Percentiles rank a stretch among this genome's conserved stretches.
Conservation (phyloP, 2,797 vertebrate species). For the Cyprinodon diabolis region DNA sequence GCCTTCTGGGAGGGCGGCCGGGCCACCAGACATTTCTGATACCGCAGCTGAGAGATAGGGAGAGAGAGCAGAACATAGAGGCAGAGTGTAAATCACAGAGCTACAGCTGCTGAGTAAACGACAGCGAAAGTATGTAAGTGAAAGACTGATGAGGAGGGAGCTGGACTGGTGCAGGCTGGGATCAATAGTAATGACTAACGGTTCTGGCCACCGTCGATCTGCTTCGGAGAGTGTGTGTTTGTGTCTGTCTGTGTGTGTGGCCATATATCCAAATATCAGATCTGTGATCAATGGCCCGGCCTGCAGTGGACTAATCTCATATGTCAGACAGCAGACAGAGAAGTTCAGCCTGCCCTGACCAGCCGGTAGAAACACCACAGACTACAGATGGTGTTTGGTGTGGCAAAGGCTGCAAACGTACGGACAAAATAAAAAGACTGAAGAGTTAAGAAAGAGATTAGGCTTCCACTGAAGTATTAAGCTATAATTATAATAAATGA, state of each 20-base stretch:
- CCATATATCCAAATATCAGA: constrained; percentile 54
- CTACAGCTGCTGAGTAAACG: constrained; percentile 54
- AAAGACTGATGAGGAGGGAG: constrained; percentile 3
- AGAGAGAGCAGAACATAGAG: constrained; percentile 14
- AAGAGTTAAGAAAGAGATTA: background rate
- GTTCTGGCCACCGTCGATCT: constrained; percentile 59
- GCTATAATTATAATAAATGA: background rate
- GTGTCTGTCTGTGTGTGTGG: constrained; percentile 2
- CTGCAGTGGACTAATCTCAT: constrained; percentile 45
- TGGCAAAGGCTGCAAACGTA: constrained; percentile 10
- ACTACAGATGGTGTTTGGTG: constrained; percentile 18
- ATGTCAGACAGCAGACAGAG: constrained; percentile 33
- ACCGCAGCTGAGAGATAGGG: constrained; percentile 85
- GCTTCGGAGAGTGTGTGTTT: constrained; percentile 31
- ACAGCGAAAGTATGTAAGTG: constrained; percentile 14
- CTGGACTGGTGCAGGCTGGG: constrained; percentile 35
- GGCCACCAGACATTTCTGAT: constrained; percentile 98
- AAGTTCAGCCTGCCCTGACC: constrained; percentile 31
- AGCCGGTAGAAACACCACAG: constrained; percentile 21
- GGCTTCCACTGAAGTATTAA: background rate
- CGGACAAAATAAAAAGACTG: constrained; percentile 10
- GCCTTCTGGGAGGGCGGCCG: constrained; percentile 93
- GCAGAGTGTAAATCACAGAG: constrained; percentile 37
- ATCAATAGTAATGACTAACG: constrained; percentile 72
- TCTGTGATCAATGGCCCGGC: constrained; percentile 58